phyloP scores from a whole-genome alignment of 2,888 invertebrate genomes.

The Pristionchus japonicus region DNA sequence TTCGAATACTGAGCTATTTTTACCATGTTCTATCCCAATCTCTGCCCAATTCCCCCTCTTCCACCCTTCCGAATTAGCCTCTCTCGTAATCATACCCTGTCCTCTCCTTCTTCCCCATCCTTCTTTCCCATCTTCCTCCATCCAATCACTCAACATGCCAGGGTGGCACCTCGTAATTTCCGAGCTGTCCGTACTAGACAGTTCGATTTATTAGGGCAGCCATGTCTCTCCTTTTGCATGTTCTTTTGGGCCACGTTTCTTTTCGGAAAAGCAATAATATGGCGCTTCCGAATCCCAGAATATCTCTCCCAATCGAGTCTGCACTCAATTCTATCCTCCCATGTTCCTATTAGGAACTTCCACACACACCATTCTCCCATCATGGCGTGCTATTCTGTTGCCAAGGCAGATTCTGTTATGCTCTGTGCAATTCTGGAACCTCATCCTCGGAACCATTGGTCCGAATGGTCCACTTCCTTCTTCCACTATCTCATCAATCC shows the following conservation, averaged over 20 bases:
- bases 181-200: neutral
- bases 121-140: neutral
- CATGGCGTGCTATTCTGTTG: neutral
- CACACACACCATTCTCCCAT: neutral
- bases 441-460: neutral
- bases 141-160: neutral
- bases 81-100: conserved; percentile 9
- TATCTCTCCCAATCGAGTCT: neutral
- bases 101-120: neutral
- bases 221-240: neutral
- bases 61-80: conserved; percentile 17
- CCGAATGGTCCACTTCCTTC: neutral
- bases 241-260: neutral
- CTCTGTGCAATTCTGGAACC: neutral
- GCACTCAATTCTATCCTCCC: neutral
- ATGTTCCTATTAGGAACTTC: neutral
- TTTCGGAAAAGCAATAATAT: neutral
- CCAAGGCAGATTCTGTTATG: too few relatives aligned
- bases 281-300: neutral
- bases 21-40: neutral
- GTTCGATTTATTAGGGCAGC: neutral
- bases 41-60: neutral
- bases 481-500: neutral
- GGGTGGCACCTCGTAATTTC: neutral
- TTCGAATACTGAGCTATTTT: too few relatives aligned